Evolutionary conservation across 2,797 vertebrate species (phyloP).

Genomic region (Urocyon cinereoargenteus): DNA sequence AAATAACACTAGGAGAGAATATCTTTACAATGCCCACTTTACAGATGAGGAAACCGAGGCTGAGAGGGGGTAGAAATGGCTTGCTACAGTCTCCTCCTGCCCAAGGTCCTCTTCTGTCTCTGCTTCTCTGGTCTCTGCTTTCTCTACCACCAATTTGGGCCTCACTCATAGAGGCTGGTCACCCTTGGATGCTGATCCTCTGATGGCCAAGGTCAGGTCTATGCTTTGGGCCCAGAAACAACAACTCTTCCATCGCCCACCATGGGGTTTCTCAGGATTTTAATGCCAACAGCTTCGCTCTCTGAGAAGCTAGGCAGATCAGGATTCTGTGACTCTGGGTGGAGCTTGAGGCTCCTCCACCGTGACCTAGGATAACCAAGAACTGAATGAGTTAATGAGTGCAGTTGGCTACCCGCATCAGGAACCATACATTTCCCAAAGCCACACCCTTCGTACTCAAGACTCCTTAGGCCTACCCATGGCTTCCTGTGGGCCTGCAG

Average conservation of each 20-base stretch:
- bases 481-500: neutral
- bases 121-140: conserved; percentile 1
- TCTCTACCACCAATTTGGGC: neutral
- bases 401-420: neutral
- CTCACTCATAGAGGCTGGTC: neutral
- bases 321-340: neutral
- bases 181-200: neutral
- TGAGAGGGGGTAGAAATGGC: neutral
- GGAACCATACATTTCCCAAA: neutral
- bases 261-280: neutral
- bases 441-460: neutral
- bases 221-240: neutral
- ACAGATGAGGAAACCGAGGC: conserved; percentile 11
- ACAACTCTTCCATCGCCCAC: neutral
- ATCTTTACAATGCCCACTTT: conserved; percentile 14
- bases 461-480: neutral
- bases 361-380: neutral
- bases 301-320: neutral
- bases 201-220: neutral
- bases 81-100: neutral
- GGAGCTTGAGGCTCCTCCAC: neutral
- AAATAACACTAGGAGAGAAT: neutral
- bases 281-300: neutral
- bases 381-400: neutral
- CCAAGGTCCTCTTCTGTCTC: neutral